phyloP scores from a whole-genome alignment of 2,113 vertebrate genomes.

The Haemorhous mexicanus region DNA sequence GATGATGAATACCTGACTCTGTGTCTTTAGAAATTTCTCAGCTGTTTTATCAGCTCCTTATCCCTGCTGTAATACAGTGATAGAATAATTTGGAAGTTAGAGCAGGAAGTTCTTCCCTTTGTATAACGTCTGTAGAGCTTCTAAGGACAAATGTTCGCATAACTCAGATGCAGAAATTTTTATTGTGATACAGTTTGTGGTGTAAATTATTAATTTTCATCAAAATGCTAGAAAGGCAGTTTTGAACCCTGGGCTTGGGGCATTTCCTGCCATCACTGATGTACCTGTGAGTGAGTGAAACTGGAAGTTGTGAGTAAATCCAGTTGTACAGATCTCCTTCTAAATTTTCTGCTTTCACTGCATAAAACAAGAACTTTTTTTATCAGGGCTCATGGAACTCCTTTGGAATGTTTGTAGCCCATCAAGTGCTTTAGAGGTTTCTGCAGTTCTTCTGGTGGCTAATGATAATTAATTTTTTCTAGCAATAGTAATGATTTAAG shows the following conservation, averaged over 20 bases:
- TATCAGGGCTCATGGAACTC: not conserved
- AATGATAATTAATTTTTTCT: not conserved
- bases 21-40: not conserved
- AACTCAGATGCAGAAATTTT: not conserved
- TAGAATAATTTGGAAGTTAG: not conserved
- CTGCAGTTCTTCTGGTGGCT: not conserved
- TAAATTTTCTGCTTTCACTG: not conserved
- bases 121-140: not conserved
- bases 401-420: not conserved
- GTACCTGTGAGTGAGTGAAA: not conserved
- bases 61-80: not conserved
- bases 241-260: not conserved
- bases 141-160: not conserved
- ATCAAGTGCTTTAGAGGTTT: not conserved
- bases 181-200: not conserved
- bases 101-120: not conserved
- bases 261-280: not conserved
- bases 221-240: not conserved
- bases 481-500: not conserved
- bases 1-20: not conserved
- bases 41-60: not conserved
- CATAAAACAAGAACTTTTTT: not conserved
- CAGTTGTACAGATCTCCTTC: not conserved
- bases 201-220: not conserved
- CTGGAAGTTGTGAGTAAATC: constrained; percentile 10